phyloP scores from a whole-genome alignment of 1,140 invertebrate genomes.

The Lutraria rhynchaena region DNA sequence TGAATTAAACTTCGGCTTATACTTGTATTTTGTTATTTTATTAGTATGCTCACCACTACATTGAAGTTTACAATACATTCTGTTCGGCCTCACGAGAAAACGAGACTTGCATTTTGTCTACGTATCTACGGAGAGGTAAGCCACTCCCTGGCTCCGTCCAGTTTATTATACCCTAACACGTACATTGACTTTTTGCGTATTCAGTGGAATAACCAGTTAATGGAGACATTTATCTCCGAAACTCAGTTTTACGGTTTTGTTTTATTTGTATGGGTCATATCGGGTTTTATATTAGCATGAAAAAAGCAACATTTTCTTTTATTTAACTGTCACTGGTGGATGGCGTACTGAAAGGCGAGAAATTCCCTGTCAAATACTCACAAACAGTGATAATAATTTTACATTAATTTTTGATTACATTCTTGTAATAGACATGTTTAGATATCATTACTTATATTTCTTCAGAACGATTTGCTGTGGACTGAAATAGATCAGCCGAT shows the following conservation, averaged over 20 bases:
- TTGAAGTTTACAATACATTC: conserved; percentile 27
- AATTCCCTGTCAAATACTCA: background rate
- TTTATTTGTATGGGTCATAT: background rate
- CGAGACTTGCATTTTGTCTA: conserved; percentile 1
- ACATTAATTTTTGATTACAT: background rate
- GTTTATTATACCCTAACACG: background rate
- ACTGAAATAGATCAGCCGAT: too few relatives aligned
- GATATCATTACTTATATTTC: too few relatives aligned
- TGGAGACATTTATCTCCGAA: too few relatives aligned
- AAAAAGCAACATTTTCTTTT: background rate
- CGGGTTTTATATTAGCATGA: background rate
- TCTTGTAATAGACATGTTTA: too few relatives aligned
- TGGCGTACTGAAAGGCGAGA: background rate
- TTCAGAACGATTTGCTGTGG: too few relatives aligned
- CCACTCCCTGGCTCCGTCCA: background rate
- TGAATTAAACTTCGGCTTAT: too few relatives aligned
- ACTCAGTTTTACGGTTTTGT: background rate
- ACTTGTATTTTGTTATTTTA: background rate
- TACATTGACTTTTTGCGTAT: background rate
- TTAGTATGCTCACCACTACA: conserved; percentile 26
- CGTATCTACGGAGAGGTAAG: conserved; percentile 12
- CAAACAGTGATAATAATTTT: background rate
- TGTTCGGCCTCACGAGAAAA: background rate
- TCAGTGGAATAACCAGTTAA: background rate
- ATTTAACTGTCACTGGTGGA: background rate